Conservation (phyloP, 2,797 vertebrate genomes). For the Chaetophractus vellerosus region DNA sequence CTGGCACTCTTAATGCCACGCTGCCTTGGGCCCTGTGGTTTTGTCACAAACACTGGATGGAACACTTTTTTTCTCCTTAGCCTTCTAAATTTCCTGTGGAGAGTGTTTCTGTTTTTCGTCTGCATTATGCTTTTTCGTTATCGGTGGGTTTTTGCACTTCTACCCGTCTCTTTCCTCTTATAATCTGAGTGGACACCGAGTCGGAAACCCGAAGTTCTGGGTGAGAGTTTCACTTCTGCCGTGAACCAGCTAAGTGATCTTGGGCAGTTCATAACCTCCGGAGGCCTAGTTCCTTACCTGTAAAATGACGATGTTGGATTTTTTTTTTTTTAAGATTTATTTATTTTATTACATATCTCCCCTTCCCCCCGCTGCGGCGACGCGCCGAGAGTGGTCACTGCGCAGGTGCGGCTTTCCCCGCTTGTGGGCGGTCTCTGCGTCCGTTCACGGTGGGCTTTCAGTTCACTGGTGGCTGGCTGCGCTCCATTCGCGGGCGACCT, state of each 20-base stretch:
- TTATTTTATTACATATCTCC: no score
- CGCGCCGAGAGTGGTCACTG: no score
- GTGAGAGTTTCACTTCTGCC: slow-evolving; percentile 31
- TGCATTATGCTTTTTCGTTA: not conserved
- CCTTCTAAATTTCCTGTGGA: slow-evolving; percentile 38
- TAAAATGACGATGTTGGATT: not conserved
- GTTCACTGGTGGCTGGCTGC: no score
- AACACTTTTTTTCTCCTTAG: not conserved
- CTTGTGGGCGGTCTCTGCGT: no score
- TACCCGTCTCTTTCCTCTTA: not conserved
- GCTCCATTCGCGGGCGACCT: no score
- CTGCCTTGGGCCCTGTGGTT: not conserved
- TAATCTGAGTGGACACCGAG: not conserved
- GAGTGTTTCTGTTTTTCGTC: not conserved
- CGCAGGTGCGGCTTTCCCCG: no score
- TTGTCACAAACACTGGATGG: not conserved
- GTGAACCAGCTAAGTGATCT: not conserved
- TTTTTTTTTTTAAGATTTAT: no score
- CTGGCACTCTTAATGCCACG: not conserved
- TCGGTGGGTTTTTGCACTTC: not conserved
- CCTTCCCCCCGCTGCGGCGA: no score
- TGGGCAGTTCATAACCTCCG: not conserved
- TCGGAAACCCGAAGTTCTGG: not conserved
- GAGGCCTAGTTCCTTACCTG: not conserved
- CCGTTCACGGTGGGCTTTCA: no score